Conservation (phyloP, 2,113 vertebrate genomes). For the Syngnathus floridae region DNA sequence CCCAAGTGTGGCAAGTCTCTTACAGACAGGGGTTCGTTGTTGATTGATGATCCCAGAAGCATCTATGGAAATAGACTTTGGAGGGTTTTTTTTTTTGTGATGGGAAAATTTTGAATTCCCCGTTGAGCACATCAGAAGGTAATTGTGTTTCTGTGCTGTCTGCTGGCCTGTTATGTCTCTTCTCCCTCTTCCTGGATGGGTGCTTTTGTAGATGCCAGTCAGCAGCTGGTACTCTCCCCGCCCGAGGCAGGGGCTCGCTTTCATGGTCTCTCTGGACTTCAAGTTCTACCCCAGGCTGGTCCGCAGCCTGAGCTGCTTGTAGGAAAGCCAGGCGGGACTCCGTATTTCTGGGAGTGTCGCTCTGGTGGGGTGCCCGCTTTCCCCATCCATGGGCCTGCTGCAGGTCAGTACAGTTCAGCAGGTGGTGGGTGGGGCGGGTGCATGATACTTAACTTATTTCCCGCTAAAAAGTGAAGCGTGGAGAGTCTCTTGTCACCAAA, state of each 20-base stretch:
- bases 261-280: slow-evolving; percentile 69
- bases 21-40: not conserved
- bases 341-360: slow-evolving; percentile 75
- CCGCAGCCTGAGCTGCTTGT: slow-evolving; percentile 73
- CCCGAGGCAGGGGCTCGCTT: slow-evolving; percentile 72
- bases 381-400: slow-evolving; percentile 64
- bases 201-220: slow-evolving; percentile 70
- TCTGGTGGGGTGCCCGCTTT: slow-evolving; percentile 69
- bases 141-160: slow-evolving; percentile 58
- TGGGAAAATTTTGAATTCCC: not conserved
- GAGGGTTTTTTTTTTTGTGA: not conserved
- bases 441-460: slow-evolving; percentile 24
- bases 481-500: not conserved
- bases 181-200: slow-evolving; percentile 48
- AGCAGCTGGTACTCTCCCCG: slow-evolving; percentile 71
- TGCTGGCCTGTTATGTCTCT: slow-evolving; percentile 62
- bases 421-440: slow-evolving; percentile 49
- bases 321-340: slow-evolving; percentile 69
- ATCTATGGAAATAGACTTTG: not conserved
- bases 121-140: slow-evolving; percentile 37
- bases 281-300: slow-evolving; percentile 65
- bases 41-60: not conserved
- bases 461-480: not conserved
- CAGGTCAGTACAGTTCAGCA: slow-evolving; percentile 72
- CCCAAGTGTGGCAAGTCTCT: not conserved